Evolutionary conservation across 2,797 vertebrate species (phyloP), one percentile per base, ranked within the genome.

Genomic region (Xyrichtys novacula): DNA sequence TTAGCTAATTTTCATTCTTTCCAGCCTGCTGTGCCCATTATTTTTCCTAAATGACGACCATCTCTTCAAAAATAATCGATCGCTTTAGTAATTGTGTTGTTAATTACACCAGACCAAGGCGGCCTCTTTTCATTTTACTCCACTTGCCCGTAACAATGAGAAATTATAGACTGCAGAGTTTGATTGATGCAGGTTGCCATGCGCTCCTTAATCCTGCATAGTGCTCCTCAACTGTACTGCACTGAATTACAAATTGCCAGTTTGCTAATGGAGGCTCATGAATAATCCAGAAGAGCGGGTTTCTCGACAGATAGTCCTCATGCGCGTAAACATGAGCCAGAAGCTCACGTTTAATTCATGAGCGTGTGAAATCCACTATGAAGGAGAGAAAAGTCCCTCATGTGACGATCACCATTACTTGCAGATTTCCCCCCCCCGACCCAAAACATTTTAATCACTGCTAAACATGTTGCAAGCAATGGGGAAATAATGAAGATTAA

Each of bases 401-500:
- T 70, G 71, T 31, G 32, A 63, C 48, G 2, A 28, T 85, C 64
- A 38, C 52, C 39, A 58, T 65, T 67, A 65, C 56, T 73, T 54
- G 74, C 77, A 79, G 48, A 63, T 26, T 65, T 42, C 20, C 38
- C 28, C 20, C 38, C 28, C 57, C 56, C 57, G 65, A 85, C 81
- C 71, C 29, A 44, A 71, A 92, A 89, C 85, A 85, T 90, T 91
- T 88, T 91, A 93, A 93, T 93, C 88, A 87, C 78, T 85, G 65
- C 79, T 92, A 92, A 92, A 91, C 82, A 90, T 85, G 88, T 90
- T 89, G 79, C 59, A 49, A 80, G 79, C 83, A 89, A 90, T 86
- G 83, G 78, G 63, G 76, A 89, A 92, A 89, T 93, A 93, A 92
- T 92, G 87, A 93, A 91, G 90, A 92, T 92, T 86, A 93, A 92